Evolutionary conservation across 2,888 invertebrate species (phyloP).

Genomic region (Dyspetes luteomarginatus): DNA sequence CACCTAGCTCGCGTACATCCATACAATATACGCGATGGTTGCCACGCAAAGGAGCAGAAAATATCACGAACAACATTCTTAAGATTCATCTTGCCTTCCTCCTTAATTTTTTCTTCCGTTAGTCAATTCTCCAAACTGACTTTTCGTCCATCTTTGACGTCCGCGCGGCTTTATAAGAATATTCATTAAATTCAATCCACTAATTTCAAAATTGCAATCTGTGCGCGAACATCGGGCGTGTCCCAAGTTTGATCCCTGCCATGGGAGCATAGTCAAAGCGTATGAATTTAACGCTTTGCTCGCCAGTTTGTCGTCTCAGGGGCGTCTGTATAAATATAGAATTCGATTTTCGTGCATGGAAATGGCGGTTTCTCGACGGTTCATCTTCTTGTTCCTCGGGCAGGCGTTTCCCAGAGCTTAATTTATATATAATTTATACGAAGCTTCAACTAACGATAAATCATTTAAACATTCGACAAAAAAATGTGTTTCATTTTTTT

Average conservation of each 20-base stretch:
- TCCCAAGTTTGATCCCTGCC: constrained; percentile 42
- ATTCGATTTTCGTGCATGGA: constrained; percentile 58
- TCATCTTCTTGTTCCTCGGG: constrained; percentile 4
- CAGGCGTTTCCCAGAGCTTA: too few relatives aligned
- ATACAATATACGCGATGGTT: not conserved
- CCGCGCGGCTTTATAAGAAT: constrained; percentile 40
- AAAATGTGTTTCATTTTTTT: too few relatives aligned
- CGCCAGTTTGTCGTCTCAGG: constrained; percentile 46
- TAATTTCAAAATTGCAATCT: too few relatives aligned
- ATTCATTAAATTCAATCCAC: constrained; percentile 19
- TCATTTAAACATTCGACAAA: too few relatives aligned
- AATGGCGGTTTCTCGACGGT: constrained; percentile 42
- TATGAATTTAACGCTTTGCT: constrained; percentile 13
- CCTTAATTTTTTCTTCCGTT: constrained; percentile 2
- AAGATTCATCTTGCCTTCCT: constrained; percentile 45
- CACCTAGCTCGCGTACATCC: not conserved
- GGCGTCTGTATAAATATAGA: constrained; percentile 56
- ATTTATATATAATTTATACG: not conserved
- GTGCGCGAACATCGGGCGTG: constrained; percentile 63
- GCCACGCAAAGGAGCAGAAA: not conserved
- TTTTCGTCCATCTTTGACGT: constrained; percentile 2
- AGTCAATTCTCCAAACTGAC: too few relatives aligned
- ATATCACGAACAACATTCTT: constrained; percentile 52
- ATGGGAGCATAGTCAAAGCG: constrained; percentile 8
- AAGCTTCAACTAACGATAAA: too few relatives aligned